Evolutionary conservation across 2,797 vertebrate genomes (phyloP), one percentile per base, ranked within the genome.

Genomic region (Coreius guichenoti): DNA sequence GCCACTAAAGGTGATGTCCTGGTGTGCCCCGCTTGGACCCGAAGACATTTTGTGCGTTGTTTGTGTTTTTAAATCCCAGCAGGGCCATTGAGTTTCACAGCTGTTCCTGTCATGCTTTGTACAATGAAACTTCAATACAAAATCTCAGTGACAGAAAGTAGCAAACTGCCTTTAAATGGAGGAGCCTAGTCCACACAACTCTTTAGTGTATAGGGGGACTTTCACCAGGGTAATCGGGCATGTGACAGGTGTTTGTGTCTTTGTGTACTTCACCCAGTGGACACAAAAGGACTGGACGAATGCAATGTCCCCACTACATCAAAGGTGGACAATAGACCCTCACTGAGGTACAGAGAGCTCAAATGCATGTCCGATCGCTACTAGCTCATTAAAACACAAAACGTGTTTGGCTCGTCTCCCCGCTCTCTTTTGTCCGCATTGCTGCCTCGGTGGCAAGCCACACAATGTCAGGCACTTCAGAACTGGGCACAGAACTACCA

Each of bases 31-130:
- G 90, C 92, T 92, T 92, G 91, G 90, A 88, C 84, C 83, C 93
- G 91, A 90, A 93, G 89, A 83, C 90, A 82, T 90, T 91, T 88
- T 85, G 90, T 86, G 88, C 90, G 90, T 85, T 96, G 95, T 95
- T 96, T 96, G 95, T 95, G 93, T 95, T 87, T 93, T 94, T 94
- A 92, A 93, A 89, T 87, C 93, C 45, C 94, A 93, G 94, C 92
- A 90, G 91, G 94, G 92, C 89, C 70, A 87, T 90, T 82, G 88
- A 89, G 88, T 88, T 89, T 88, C 90, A 92, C 95, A 95, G 95
- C 94, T 96, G 95, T 94, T 91, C 91, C 80, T 92, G 86, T 90
- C 92, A 88, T 91, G 91, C 85, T 78, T 89, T 78, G 86, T 84
- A 90, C 88, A 92, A 83, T 88, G 85, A 88, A 69, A 88, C 90